Conservation (phyloP, 1,140 invertebrate genomes). For the Lordiphosa clarofinis region DNA sequence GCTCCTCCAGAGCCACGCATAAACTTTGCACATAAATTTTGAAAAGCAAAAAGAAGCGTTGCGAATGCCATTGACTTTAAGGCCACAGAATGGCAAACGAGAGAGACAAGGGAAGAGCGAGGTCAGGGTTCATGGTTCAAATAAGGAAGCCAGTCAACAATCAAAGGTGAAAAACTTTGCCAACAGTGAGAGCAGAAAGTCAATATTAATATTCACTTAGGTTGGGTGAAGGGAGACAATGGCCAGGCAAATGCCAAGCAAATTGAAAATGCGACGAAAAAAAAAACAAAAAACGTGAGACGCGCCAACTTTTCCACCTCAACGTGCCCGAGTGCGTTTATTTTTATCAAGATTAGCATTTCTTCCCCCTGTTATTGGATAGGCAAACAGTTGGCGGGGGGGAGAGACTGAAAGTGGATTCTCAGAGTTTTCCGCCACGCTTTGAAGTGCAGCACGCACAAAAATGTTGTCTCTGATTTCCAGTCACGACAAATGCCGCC, state of each 20-base stretch:
- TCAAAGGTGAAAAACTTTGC: slow-evolving; percentile 75
- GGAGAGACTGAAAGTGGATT: slow-evolving; percentile 38
- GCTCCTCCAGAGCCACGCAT: slow-evolving; percentile 38
- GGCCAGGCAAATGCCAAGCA: slow-evolving; percentile 69
- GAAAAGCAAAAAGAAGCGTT: slow-evolving; percentile 34
- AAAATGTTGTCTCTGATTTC: slow-evolving; percentile 23
- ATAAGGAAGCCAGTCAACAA: slow-evolving; percentile 50
- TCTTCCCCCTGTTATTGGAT: slow-evolving; percentile 42
- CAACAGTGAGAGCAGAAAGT: slow-evolving; percentile 68
- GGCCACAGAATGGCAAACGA: slow-evolving; percentile 67
- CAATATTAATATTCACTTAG: slow-evolving; percentile 77
- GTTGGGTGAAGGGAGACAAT: slow-evolving; percentile 25
- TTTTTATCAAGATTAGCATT: slow-evolving; percentile 76
- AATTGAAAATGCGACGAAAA: slow-evolving; percentile 74
- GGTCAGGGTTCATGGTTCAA: slow-evolving; percentile 46
- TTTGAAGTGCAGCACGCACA: slow-evolving; percentile 62
- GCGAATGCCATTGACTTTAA: slow-evolving; percentile 63
- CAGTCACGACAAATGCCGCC: slow-evolving; percentile 18
- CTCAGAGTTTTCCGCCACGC: slow-evolving; percentile 24
- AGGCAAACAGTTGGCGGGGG: slow-evolving; percentile 36
- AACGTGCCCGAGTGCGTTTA: slow-evolving; percentile 75
- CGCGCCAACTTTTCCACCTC: slow-evolving; percentile 38
- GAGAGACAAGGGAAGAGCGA: slow-evolving; percentile 19
- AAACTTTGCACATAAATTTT: slow-evolving; percentile 76
- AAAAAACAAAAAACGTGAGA: slow-evolving; percentile 35